These are phyloP conservation scores for Pterostichus madidus DNA, from an alignment of 2,888 invertebrate species.

Conservation along the genomic window DNA sequence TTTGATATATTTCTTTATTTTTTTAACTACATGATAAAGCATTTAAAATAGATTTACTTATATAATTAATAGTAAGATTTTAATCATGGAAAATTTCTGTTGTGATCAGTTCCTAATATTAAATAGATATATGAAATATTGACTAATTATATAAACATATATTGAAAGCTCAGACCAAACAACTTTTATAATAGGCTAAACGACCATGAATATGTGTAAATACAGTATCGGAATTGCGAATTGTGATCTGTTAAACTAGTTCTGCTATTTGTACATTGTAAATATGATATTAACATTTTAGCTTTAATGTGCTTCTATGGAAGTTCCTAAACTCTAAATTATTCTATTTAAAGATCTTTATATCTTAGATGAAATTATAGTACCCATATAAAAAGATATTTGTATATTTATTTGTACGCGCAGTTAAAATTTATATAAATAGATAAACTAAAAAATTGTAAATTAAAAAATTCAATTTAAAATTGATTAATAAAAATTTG, in stretches of 20 bases:
- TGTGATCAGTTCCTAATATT: conserved; percentile 30
- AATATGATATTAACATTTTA: conserved; percentile 71
- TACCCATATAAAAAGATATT: conserved; percentile 17
- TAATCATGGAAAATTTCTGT: neutral
- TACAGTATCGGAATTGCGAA: conserved; percentile 65
- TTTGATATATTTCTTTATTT: neutral
- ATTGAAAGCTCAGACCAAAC: conserved; percentile 66
- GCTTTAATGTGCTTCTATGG: conserved; percentile 70
- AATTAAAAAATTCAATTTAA: neutral
- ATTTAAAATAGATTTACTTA: conserved; percentile 5
- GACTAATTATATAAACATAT: conserved; percentile 36
- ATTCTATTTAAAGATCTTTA: conserved; percentile 47
- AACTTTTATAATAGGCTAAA: conserved; percentile 56
- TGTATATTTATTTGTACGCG: conserved; percentile 33
- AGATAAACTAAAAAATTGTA: conserved; percentile 25
- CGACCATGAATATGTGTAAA: conserved; percentile 62
- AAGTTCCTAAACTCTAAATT: conserved; percentile 69
- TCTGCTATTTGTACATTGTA: conserved; percentile 67
- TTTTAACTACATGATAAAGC: neutral
- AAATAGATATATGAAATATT: conserved; percentile 29
- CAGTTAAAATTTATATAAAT: conserved; percentile 8
- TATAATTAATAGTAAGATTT: neutral
- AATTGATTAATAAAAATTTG: neutral
- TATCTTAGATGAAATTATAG: conserved; percentile 39
- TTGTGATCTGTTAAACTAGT: conserved; percentile 64